phyloP scores from a whole-genome alignment of 2,797 vertebrate genomes.

The Falco columbarius region DNA sequence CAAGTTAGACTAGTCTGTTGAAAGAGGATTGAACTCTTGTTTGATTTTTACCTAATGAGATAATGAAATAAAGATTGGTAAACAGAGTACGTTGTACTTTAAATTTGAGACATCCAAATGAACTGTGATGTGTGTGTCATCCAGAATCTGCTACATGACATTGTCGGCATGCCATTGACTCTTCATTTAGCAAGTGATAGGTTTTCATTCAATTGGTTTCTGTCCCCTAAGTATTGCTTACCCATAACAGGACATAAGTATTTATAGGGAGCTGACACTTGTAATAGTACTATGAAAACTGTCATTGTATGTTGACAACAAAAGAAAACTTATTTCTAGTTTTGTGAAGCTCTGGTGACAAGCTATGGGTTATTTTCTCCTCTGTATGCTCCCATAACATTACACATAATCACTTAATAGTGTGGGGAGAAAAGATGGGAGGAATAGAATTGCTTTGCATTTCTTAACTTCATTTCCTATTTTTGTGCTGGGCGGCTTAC shows the following conservation, averaged over 20 bases:
- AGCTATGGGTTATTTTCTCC: neutral
- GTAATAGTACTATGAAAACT: neutral
- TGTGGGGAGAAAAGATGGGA: neutral
- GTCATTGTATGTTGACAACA: neutral
- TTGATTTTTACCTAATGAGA: slow-evolving; percentile 5
- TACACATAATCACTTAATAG: neutral
- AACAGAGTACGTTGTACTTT: neutral
- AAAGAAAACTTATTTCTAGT: neutral
- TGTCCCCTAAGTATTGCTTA: neutral
- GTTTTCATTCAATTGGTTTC: neutral
- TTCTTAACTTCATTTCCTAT: slow-evolving; percentile 27
- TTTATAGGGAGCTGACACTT: neutral
- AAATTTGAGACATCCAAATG: neutral
- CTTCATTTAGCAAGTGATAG: neutral
- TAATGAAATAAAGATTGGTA: neutral
- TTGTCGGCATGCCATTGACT: neutral
- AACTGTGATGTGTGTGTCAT: neutral
- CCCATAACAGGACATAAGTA: neutral
- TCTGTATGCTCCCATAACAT: neutral
- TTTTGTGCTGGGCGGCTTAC: neutral
- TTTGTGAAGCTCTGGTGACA: neutral
- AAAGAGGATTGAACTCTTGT: neutral
- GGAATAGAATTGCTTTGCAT: neutral
- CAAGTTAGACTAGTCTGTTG: neutral
- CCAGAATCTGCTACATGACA: neutral